Percentiles rank a stretch among this genome's conserved stretches.
Evolutionary conservation across 2,113 vertebrate genomes (phyloP).

Genomic region (Hippopotamus amphibius): DNA sequence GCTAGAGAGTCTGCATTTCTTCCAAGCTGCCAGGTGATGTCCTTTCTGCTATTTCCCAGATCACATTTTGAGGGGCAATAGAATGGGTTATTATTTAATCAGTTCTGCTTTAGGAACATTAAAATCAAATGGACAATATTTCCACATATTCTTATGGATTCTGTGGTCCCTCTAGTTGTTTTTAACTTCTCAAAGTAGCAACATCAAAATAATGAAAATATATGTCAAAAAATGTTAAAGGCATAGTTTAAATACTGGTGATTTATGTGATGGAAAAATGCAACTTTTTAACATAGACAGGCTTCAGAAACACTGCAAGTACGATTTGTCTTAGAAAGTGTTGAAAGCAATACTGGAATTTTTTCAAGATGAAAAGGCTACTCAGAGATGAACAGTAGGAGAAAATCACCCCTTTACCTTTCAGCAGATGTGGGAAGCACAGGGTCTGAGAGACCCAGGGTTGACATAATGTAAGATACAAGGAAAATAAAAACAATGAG

Average conservation of each 20-base stretch:
- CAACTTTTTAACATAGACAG: not conserved
- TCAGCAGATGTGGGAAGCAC: not conserved
- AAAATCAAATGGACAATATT: not conserved
- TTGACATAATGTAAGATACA: not conserved
- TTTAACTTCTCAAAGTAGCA: not conserved
- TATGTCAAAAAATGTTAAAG: not conserved
- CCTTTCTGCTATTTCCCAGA: not conserved
- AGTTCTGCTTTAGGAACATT: not conserved
- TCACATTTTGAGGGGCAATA: fast-evolving
- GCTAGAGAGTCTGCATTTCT: not conserved
- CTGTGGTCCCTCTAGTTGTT: not conserved
- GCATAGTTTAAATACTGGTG: not conserved
- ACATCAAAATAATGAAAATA: not conserved
- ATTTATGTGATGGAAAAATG: not conserved
- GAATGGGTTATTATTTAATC: not conserved
- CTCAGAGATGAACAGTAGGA: not conserved
- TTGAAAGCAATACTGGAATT: not conserved
- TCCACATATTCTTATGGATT: not conserved
- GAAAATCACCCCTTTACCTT: not conserved
- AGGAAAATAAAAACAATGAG: not conserved
- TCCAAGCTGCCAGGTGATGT: not conserved
- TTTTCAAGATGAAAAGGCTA: not conserved
- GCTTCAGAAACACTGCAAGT: not conserved
- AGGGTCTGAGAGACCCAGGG: not conserved
- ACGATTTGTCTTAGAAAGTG: not conserved